Base-by-base conservation (phyloP, 2,888 invertebrate genomes). In the Hydrotaea diabolus region DNA sequence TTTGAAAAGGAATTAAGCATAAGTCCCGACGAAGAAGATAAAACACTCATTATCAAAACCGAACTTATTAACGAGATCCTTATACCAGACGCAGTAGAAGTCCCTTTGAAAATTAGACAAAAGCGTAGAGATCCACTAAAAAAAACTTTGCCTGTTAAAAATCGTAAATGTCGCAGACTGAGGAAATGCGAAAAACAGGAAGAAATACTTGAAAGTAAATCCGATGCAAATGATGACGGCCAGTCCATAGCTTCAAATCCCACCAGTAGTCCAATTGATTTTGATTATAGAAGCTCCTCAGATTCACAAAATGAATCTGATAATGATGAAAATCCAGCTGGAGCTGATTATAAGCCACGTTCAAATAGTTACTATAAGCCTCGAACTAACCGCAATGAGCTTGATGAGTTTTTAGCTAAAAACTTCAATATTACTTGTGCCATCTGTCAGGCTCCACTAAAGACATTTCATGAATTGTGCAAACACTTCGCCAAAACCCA, bases 341-440 rank as follows among this genome's bases (percentile, higher is more conserved):
- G 17, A 21, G 9, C 9, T 13, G 81, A 82, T 9, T 1, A 19
- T 5, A 53, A 53, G 19, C 19, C 53, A 66, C 77, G 0, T 57
- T 31, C 17, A 78, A 75, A 78, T 73, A 49, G 21, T n/a, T 83
- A 53, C 59, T 55, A 17, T 9, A 79, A 21, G 57, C 31, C 19
- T 83, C 39, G 73, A 43, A n/a, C 13, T 75, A 26, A 71, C 64
- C 0, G 71, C 62, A 26, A 74, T 11, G 75, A 80, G 8, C 55
- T 64, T 64, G 84, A 87, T 78, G 78, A 79, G 64, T 85, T 86
- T 57, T 77, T 87, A 26, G 82, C 82, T 0, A 66, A 85, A 39
- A 69, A 86, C 53, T 62, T 83, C 15, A 80, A 84, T 77, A 80
- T 86, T 46, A 66, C 9, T 0, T 87, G 87, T 49, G 62, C 15